Conservation (phyloP, 2,888 invertebrate genomes). For the Hydrotaea diabolus region DNA sequence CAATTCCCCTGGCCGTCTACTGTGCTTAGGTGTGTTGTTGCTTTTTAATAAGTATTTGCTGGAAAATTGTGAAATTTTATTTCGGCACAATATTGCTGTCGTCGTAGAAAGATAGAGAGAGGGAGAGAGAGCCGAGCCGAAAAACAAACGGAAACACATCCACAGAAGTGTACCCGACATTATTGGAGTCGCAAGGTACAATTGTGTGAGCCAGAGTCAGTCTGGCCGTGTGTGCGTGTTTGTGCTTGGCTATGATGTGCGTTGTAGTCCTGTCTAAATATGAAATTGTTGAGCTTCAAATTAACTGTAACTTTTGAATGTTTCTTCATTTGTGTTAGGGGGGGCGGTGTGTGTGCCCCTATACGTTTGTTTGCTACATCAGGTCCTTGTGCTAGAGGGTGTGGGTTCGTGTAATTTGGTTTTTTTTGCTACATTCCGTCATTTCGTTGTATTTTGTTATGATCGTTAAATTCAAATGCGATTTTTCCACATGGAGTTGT, state of each 20-base stretch:
- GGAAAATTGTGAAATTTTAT: constrained; percentile 52
- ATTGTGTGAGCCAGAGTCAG: constrained; percentile 57
- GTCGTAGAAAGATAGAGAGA: not conserved
- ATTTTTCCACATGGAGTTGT: not conserved
- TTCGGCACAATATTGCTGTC: constrained; percentile 37
- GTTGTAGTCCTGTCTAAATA: constrained; percentile 61
- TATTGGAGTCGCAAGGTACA: constrained; percentile 58
- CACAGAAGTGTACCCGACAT: constrained; percentile 57
- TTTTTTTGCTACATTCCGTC: constrained; percentile 21
- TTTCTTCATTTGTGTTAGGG: constrained; percentile 72
- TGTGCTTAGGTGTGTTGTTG: constrained; percentile 29
- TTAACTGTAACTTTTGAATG: constrained; percentile 75
- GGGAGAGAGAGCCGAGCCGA: not conserved
- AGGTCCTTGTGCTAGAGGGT: not conserved
- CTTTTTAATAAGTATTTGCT: constrained; percentile 39
- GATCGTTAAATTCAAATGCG: constrained; percentile 51
- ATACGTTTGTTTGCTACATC: too few species aligned
- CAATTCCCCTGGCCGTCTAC: not conserved
- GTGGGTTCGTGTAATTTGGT: constrained; percentile 7
- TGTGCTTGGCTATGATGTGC: not conserved
- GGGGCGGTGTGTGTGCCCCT: too few species aligned
- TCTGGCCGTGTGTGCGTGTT: constrained; percentile 58
- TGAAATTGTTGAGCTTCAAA: constrained; percentile 76
- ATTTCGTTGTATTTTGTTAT: constrained; percentile 25
- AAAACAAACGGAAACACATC: constrained; percentile 8